Conservation (phyloP, 2,797 vertebrate genomes). For the Galaxias olidus region DNA sequence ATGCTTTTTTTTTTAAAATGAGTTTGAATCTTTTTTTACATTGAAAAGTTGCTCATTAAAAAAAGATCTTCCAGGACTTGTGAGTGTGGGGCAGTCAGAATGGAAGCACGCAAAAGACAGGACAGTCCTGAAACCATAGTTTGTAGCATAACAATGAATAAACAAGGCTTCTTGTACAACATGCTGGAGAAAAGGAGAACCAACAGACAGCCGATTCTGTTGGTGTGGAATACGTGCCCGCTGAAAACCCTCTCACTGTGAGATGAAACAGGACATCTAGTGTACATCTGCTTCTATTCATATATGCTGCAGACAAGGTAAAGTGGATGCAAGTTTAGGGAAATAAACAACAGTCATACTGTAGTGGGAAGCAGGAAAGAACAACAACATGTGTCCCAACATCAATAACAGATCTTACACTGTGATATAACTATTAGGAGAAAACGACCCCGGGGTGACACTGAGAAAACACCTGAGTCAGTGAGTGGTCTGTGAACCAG, state of each 20-base stretch:
- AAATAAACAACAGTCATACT: constrained; percentile 35
- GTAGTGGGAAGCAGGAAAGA: neutral
- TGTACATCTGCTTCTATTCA: neutral
- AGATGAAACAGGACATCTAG: neutral
- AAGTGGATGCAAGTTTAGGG: neutral
- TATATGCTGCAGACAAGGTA: constrained; percentile 30
- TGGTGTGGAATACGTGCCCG: neutral
- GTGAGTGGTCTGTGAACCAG: constrained; percentile 14
- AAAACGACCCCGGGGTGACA: too few relatives aligned
- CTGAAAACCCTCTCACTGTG: neutral
- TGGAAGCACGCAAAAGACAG: too few relatives aligned
- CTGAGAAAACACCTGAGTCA: constrained; percentile 16
- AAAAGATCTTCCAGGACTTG: too few relatives aligned
- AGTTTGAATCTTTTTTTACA: too few relatives aligned
- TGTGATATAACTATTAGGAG: constrained; percentile 3
- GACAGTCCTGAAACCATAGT: too few relatives aligned
- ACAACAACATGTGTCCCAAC: neutral
- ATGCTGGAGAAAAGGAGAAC: too few relatives aligned
- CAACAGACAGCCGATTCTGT: too few relatives aligned
- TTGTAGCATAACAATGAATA: too few relatives aligned
- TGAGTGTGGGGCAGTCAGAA: too few relatives aligned
- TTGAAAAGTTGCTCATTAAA: too few relatives aligned
- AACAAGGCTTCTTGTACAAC: too few relatives aligned
- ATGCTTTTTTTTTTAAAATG: too few relatives aligned
- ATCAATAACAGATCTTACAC: constrained; percentile 1